A percentile compares a stretch with the other conserved stretches of the same genome.
These are phyloP conservation scores for Neoaliturus tenellus DNA, from an alignment of 2,888 invertebrate genomes.

Conservation along the genomic window DNA sequence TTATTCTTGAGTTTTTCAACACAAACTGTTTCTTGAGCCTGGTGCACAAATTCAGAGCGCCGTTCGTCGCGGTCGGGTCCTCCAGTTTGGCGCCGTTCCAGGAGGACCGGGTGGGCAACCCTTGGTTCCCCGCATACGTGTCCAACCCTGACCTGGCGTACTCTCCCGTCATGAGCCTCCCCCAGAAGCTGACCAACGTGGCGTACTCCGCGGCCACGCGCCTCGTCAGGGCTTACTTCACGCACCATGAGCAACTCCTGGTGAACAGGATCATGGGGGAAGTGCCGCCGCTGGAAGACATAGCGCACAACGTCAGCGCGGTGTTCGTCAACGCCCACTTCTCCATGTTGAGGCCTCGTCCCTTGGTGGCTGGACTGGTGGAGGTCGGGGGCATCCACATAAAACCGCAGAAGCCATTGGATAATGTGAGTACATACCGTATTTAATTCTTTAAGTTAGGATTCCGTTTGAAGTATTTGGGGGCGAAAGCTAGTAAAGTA, in stretches of 20 bases:
- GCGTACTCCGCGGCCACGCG: neutral
- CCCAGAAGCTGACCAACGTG: constrained; percentile 66
- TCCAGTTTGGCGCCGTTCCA: constrained; percentile 62
- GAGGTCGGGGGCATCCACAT: constrained; percentile 77
- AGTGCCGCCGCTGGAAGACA: constrained; percentile 33
- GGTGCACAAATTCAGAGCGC: constrained; percentile 60
- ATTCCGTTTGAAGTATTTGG: too few relatives aligned
- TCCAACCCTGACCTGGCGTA: constrained; percentile 64
- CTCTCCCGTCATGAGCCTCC: constrained; percentile 66
- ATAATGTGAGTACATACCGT: neutral
- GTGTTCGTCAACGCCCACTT: constrained; percentile 74
- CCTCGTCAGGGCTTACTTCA: constrained; percentile 30
- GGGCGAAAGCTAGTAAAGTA: too few relatives aligned
- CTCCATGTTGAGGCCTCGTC: constrained; percentile 72
- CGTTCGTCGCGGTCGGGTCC: constrained; percentile 62
- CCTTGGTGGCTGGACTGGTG: constrained; percentile 73
- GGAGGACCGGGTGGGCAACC: constrained; percentile 61
- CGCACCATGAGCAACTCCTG: constrained; percentile 13
- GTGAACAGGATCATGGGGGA: constrained; percentile 43
- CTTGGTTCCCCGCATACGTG: constrained; percentile 65
- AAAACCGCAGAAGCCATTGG: constrained; percentile 64
- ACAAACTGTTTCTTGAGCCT: constrained; percentile 68
- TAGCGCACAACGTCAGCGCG: constrained; percentile 72
- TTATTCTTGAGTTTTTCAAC: constrained; percentile 68
- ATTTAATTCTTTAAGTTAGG: too few relatives aligned